Conservation (phyloP, 2,113 vertebrate genomes). For the Rhineura floridana region DNA sequence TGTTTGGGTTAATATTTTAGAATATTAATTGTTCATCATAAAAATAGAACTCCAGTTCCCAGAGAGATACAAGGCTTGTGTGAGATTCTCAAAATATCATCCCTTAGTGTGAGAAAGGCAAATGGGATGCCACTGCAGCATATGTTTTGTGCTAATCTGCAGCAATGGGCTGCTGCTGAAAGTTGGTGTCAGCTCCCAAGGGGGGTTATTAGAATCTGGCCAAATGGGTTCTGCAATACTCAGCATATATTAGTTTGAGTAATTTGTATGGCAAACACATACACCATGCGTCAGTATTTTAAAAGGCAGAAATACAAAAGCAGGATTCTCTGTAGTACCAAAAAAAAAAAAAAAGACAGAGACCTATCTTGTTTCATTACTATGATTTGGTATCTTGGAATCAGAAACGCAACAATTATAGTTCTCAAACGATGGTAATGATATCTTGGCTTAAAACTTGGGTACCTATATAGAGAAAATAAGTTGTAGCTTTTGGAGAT, state of each 20-base stretch:
- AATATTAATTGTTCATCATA: slow-evolving; percentile 36
- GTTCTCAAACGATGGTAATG: neutral
- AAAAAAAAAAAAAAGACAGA: neutral
- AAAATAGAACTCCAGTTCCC: slow-evolving; percentile 44
- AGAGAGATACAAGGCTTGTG: slow-evolving; percentile 18
- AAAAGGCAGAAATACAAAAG: slow-evolving; percentile 47
- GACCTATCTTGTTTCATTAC: slow-evolving; percentile 50
- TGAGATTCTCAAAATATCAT: slow-evolving; percentile 45
- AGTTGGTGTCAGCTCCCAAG: slow-evolving; percentile 76
- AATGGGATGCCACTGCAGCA: slow-evolving; percentile 40
- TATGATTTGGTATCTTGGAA: slow-evolving; percentile 31
- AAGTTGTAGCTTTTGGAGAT: neutral
- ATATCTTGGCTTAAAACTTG: neutral
- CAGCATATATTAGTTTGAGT: slow-evolving; percentile 62
- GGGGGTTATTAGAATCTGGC: slow-evolving; percentile 76
- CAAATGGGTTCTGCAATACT: slow-evolving; percentile 72
- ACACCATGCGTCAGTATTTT: slow-evolving; percentile 38
- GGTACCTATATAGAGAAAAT: too few species aligned
- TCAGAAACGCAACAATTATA: neutral
- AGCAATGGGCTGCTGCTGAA: slow-evolving; percentile 63
- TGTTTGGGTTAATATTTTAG: neutral
- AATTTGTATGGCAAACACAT: slow-evolving; percentile 62
- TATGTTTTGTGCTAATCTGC: slow-evolving; percentile 70
- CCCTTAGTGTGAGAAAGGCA: slow-evolving; percentile 46
- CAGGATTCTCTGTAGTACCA: neutral